phyloP scores from a whole-genome alignment of 2,888 invertebrate species.

The Zhengitettix transpicula region DNA sequence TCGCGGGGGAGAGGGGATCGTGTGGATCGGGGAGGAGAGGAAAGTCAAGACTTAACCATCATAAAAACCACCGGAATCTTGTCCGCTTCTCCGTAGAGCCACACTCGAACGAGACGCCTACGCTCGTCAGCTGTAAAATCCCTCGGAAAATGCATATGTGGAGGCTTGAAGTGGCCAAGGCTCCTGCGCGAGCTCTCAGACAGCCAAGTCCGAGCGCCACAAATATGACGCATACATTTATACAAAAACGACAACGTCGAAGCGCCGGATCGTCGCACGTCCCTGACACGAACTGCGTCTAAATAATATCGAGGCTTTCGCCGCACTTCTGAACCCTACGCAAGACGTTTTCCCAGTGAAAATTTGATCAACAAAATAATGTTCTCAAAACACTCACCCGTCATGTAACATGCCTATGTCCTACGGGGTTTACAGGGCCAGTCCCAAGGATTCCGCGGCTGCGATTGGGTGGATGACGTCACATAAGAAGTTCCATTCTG shows the following conservation, averaged over 20 bases:
- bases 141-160: neutral
- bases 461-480: constrained; percentile 17
- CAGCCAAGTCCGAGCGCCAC: neutral
- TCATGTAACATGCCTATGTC: constrained; percentile 24
- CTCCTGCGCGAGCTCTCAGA: neutral
- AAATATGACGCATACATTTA: constrained; percentile 4
- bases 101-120: neutral
- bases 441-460: constrained; percentile 16
- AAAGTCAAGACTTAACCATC: neutral
- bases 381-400: constrained; percentile 34
- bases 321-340: constrained; percentile 3
- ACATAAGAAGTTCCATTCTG: constrained; percentile 13
- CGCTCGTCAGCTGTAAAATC: no score
- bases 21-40: neutral
- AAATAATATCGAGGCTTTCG: constrained; percentile 2
- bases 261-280: neutral
- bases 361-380: constrained; percentile 33
- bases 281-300: constrained; percentile 2
- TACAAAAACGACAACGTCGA: neutral
- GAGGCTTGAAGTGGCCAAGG: neutral
- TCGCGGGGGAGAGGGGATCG: neutral
- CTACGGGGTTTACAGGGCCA: constrained; percentile 18
- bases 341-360: constrained; percentile 19
- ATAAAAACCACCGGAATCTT: neutral
- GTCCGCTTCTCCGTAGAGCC: neutral